Percentiles rank a stretch among this genome's conserved stretches.
These are phyloP conservation scores for Amia ocellicauda DNA, from an alignment of 2,113 vertebrate species.

Conservation along the genomic window DNA sequence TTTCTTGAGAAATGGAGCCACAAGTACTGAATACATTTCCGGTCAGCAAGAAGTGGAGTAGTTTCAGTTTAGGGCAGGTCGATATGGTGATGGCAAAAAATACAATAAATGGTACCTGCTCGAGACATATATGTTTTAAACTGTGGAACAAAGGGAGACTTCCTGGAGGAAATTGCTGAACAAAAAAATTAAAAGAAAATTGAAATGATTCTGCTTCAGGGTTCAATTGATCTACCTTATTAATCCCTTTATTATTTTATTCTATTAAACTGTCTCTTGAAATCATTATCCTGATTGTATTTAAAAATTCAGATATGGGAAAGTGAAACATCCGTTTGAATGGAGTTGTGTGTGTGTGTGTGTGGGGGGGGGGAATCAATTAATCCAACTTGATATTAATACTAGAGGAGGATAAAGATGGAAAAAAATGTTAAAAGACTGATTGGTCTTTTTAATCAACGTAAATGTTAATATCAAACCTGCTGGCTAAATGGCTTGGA, in stretches of 20 bases:
- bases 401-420: conserved; percentile 34
- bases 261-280: conserved; percentile 19
- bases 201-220: not conserved
- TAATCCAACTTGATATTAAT: conserved; percentile 20
- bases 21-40: too few species aligned
- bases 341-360: too few species aligned
- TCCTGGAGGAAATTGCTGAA: too few species aligned
- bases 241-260: not conserved
- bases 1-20: too few species aligned
- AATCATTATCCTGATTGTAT: conserved; percentile 16
- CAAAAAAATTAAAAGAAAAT: conserved; percentile 2
- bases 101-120: too few species aligned
- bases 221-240: conserved; percentile 7
- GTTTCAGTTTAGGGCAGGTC: too few species aligned
- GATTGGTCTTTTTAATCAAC: conserved; percentile 49
- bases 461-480: conserved; percentile 47
- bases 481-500: conserved; percentile 37
- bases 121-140: too few species aligned
- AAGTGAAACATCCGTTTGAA: conserved; percentile 17
- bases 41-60: too few species aligned
- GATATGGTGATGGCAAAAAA: too few species aligned
- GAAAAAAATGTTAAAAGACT: conserved; percentile 14
- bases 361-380: conserved; percentile 35
- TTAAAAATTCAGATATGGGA: conserved; percentile 14
- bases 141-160: too few species aligned